A percentile compares a stretch with the other conserved stretches of the same genome.
These are phyloP conservation scores for Lophochroa leadbeateri DNA, from an alignment of 2,113 vertebrate genomes.

Conservation along the genomic window DNA sequence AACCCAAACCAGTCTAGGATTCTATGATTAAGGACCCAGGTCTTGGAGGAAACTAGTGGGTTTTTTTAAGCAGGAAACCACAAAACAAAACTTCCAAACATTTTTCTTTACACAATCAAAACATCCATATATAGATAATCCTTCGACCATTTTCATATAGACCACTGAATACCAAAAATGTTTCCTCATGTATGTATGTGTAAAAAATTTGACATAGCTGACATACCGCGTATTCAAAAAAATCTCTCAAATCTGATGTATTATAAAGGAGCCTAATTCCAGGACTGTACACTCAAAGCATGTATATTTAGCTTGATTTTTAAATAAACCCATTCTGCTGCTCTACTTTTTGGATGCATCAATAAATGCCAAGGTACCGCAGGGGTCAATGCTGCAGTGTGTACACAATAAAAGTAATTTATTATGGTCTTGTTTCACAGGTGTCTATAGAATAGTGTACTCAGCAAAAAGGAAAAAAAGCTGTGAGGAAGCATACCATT, in stretches of 20 bases:
- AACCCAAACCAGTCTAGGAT: not conserved
- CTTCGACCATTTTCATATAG: not conserved
- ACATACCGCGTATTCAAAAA: not conserved
- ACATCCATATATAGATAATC: not conserved
- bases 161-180: not conserved
- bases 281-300: not conserved
- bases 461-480: constrained; percentile 35
- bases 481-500: constrained; percentile 10
- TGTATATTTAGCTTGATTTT: not conserved
- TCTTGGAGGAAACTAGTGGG: not conserved
- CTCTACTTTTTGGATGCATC: not conserved
- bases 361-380: not conserved
- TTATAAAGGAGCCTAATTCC: not conserved
- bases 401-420: constrained; percentile 30
- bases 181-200: not conserved
- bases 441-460: constrained; percentile 9
- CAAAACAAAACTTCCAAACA: not conserved
- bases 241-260: not conserved
- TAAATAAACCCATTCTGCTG: not conserved
- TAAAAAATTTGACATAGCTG: not conserved
- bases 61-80: not conserved
- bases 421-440: constrained; percentile 48
- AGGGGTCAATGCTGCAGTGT: not conserved
- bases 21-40: not conserved
- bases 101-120: not conserved